A percentile compares a stretch with the other conserved stretches of the same genome.
Conservation (phyloP, 2,888 invertebrate genomes). For the Cephus pulcher region DNA sequence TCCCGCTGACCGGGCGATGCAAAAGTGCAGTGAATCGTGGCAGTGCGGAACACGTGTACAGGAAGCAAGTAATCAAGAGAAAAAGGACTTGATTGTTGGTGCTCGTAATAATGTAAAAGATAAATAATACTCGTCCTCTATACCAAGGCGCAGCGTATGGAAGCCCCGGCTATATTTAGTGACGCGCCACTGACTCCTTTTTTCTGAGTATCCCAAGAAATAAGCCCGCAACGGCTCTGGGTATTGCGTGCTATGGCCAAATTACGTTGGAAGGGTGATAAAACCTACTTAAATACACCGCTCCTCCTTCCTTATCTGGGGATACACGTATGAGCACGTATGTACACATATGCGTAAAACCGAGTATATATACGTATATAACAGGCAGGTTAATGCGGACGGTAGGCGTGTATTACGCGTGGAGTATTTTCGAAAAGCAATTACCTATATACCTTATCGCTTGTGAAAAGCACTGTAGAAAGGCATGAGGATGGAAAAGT, state of each 20-base stretch:
- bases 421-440: background rate
- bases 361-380: background rate
- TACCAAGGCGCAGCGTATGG: background rate
- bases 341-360: background rate
- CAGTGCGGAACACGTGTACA: background rate
- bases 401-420: background rate
- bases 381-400: background rate
- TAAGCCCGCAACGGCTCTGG: background rate
- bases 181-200: background rate
- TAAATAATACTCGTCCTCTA: background rate
- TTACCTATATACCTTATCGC: background rate
- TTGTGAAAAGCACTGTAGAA: background rate
- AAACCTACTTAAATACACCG: conserved; percentile 4
- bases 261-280: background rate
- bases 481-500: background rate
- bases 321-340: background rate
- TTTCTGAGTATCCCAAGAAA: background rate
- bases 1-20: background rate
- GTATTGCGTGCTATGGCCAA: background rate
- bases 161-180: background rate
- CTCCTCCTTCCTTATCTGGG: background rate
- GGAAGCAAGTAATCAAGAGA: background rate
- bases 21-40: background rate
- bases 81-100: background rate
- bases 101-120: background rate